Conservation (phyloP, 2,888 invertebrate species). For the Smittia aterrima region DNA sequence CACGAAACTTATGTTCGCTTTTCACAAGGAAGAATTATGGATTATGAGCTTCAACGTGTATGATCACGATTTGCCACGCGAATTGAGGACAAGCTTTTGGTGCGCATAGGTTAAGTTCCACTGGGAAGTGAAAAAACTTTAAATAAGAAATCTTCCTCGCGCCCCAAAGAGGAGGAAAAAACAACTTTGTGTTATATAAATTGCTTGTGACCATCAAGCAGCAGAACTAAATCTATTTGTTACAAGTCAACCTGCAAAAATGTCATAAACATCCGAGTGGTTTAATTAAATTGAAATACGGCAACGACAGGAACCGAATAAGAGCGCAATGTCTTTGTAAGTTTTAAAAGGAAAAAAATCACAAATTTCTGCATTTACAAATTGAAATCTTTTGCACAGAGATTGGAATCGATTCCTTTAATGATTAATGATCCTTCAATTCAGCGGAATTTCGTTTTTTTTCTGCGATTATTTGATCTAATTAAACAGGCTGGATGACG, state of each 20-base stretch:
- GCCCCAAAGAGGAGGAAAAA: neutral
- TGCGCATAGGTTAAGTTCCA: too few relatives aligned
- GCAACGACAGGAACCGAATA: neutral
- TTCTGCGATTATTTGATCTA: neutral
- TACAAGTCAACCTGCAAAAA: neutral
- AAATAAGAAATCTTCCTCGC: too few relatives aligned
- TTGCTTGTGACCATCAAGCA: neutral
- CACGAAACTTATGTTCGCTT: neutral
- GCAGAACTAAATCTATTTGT: neutral
- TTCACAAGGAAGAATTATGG: conserved; percentile 12
- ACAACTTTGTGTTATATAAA: conserved; percentile 1
- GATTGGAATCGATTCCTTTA: conserved; percentile 13
- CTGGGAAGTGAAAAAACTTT: too few relatives aligned
- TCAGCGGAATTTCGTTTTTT: neutral
- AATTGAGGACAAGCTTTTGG: conserved; percentile 18
- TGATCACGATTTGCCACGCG: conserved; percentile 22
- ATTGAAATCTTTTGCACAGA: conserved; percentile 9
- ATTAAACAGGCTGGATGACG: neutral
- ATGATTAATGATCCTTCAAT: conserved; percentile 20
- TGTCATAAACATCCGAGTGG: neutral
- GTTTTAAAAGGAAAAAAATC: neutral
- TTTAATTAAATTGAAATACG: conserved; percentile 11
- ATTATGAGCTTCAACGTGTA: neutral
- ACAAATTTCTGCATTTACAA: conserved; percentile 2
- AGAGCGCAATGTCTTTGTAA: neutral